A percentile compares a stretch with the other conserved stretches of the same genome.
These are phyloP conservation scores for Tribolium freemani DNA, from an alignment of 2,888 invertebrate species.

Conservation along the genomic window DNA sequence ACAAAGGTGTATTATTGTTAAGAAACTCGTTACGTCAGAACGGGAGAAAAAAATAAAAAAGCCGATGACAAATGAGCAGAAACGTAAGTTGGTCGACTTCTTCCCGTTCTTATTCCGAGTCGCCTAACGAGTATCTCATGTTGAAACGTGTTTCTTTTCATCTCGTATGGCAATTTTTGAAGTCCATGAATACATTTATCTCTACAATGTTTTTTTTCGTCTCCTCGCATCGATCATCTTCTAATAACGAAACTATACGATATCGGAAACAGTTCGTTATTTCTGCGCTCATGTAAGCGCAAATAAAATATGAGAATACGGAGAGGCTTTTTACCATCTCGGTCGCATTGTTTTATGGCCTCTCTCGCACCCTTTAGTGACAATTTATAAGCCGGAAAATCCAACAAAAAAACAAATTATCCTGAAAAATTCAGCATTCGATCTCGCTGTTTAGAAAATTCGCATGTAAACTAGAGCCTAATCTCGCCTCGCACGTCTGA, in stretches of 20 bases:
- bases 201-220: slow-evolving; percentile 35
- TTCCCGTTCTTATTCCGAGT: slow-evolving; percentile 9
- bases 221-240: slow-evolving; percentile 39
- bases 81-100: slow-evolving; percentile 34
- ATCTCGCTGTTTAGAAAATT: background rate
- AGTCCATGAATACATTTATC: slow-evolving; percentile 46
- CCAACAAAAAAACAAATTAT: slow-evolving; percentile 30
- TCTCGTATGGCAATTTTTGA: slow-evolving; percentile 39
- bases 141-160: slow-evolving; percentile 38
- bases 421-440: background rate
- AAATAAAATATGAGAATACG: slow-evolving; percentile 50
- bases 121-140: slow-evolving; percentile 33
- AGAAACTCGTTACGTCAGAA: slow-evolving; percentile 28
- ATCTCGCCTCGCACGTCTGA: background rate
- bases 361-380: slow-evolving; percentile 32
- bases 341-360: slow-evolving; percentile 43
- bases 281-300: slow-evolving; percentile 49
- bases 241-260: slow-evolving; percentile 43
- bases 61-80: slow-evolving; percentile 39
- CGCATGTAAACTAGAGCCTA: background rate
- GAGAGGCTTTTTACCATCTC: slow-evolving; percentile 43
- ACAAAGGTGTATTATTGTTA: slow-evolving; percentile 30
- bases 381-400: slow-evolving; percentile 37
- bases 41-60: slow-evolving; percentile 14
- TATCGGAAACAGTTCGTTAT: slow-evolving; percentile 52